Evolutionary conservation across 2,888 invertebrate genomes (phyloP), one percentile per base, ranked within the genome.

Genomic region (Heliconius ethilla): DNA sequence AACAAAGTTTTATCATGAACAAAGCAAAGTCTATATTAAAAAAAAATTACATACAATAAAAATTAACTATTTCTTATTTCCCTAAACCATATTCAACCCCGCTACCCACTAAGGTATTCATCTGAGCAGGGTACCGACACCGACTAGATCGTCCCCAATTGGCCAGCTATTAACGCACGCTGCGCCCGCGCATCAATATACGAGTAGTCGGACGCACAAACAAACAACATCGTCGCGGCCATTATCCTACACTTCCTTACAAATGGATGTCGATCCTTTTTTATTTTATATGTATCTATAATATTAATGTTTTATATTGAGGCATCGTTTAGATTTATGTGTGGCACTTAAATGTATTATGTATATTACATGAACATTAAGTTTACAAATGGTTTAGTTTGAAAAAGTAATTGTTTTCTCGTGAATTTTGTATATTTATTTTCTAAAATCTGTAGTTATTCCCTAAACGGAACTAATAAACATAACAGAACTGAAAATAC

Each of bases 111-210:
- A 59, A 67, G 74, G 76, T 51, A 63, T 70, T 51, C 67, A 65
- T 55, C 63, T 59, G 83, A 79, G 81, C 70, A 22, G 51, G 27
- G 29, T 13, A 25, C 73, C 76, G 74, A 79, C 83, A 83, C 67
- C 84, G 86, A n/a, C n/a, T n/a, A n/a, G 86, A 86, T 85, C 90
- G 91, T 85, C 87, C 90, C 85, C 89, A 91, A 91, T 91, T 91
- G 91, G 87, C 83, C 86, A 84, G 87, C 89, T 89, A 91, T 91
- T 90, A 91, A 87, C 87, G 89, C 87, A 84, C 80, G 83, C 85
- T 82, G 86, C 86, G 85, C 86, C 82, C 85, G 83, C 83, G 84
- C 84, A 75, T 78, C 78, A 78, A 74, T 78, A 70, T 70, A 29
- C 4, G 29, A 29, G 29, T 29, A 59, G 59, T 59, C 59, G 59